phyloP scores from a whole-genome alignment of 2,888 invertebrate species.

The Brachyptera putata region DNA sequence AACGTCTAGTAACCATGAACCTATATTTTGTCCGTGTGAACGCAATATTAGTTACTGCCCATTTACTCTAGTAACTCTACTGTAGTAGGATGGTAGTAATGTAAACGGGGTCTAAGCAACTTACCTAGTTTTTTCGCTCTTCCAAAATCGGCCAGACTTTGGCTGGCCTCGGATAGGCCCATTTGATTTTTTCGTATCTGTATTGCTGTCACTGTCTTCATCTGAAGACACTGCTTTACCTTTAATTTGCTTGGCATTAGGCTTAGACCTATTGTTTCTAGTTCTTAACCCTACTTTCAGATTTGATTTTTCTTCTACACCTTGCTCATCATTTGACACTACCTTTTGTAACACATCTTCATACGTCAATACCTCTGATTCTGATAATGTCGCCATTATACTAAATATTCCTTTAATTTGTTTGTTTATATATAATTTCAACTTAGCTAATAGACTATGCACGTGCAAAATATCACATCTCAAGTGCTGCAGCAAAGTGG shows the following conservation, averaged over 20 bases:
- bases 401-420: background rate
- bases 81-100: too few species aligned
- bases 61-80: too few species aligned
- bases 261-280: background rate
- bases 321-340: background rate
- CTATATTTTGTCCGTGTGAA: too few species aligned
- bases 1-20: too few species aligned
- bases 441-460: too few species aligned
- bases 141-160: constrained; percentile 16
- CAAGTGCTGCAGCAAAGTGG: too few species aligned
- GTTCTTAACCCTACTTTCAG: background rate
- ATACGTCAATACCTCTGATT: background rate
- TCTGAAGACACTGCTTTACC: too few species aligned
- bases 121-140: constrained; percentile 12
- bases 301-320: background rate
- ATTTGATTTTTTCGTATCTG: background rate
- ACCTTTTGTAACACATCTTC: constrained; percentile 12
- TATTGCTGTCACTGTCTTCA: background rate
- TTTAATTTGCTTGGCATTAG: too few species aligned
- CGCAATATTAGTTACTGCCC: too few species aligned
- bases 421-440: background rate
- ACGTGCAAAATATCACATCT: too few species aligned
- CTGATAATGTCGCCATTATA: background rate
- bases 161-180: background rate
- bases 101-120: too few species aligned